Evolutionary conservation across 2,888 invertebrate genomes (phyloP), one percentile per base, ranked within the genome.

Genomic region (Limnephilus rhombicus): DNA sequence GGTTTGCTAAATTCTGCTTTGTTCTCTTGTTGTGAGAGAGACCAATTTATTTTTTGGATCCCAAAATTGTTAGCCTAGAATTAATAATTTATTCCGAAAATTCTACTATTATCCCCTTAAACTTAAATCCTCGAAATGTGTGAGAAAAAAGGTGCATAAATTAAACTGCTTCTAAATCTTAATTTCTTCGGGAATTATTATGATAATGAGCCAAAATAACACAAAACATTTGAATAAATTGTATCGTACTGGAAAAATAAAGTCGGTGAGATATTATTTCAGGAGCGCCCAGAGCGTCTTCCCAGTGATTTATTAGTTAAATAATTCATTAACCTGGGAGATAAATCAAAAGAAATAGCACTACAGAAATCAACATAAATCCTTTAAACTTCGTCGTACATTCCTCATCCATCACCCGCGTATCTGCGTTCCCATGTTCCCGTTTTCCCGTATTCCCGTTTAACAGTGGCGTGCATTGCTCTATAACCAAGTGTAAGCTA

Each of bases 31-130:
- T 24, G 9, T 68, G 9, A 24, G 9, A 7, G 7, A 2, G n/a
- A n/a, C 9, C 24, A n/a, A 9, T 68, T 68, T 5, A 1, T 5
- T 24, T 68, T 7, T 18, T 18, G 5, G 18, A 18, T 18, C 0
- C 53, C 18, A 7, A 53, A 53, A 18, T 53, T 18, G 53, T 2
- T 68, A n/a, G 1, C 2, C 24, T 9, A 24, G 9, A 68, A n/a
- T 68, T 68, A 68, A 18, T n/a, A 68, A n/a, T 31, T 31, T 31
- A 31, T 24, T 7, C 7, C 7, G 0, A 68, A 9, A n/a, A 24
- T 1, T n/a, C 0, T 9, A 9, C 1, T n/a, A 0, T 9, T 9
- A 68, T n/a, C 7, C 9, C 9, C 24, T 68, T 0, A n/a, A 24
- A 68, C 9, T 68, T 37, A 68, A 68, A 24, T 68, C 5, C 9